Base-by-base conservation (phyloP, 2,888 invertebrate genomes). In the Electrophaes corylata region DNA sequence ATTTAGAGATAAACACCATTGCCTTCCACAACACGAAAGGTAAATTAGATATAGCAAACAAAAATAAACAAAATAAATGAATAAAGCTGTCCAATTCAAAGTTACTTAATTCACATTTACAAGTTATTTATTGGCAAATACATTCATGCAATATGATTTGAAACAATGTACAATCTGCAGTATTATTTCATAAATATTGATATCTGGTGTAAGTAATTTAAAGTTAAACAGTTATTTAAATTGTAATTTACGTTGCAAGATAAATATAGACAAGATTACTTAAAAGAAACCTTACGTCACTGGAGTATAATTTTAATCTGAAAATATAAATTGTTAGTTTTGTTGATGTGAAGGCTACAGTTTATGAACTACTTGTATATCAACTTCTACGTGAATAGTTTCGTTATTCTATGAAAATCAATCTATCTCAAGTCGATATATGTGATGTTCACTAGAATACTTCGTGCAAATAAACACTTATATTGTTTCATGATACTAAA, bases 51-150 rank as follows among this genome's bases (percentile, higher is more conserved):
- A 84, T 83, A 88, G 87, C 87, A 88, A 88, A 88, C 80, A 79
- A 85, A 88, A 78, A 60, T 65, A 79, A 75, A 70, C 71, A 76
- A 69, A 66, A 67, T 74, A 76, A 73, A 71, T 75, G 67, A 71
- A 69, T 70, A 83, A 29, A 87, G 81, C 83, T 73, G 50, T 51
- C 57, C 57, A 72, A 70, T 75, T 79, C 81, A 83, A 78, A 73
- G 79, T 80, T 79, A 79, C 69, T 80, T 76, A 74, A 69, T 70
- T 72, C 68, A 65, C 60, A 65, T 74, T 68, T 69, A 71, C 70
- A 70, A 69, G 78, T 81, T 83, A 86, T 88, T 90, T 91, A 91
- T 91, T 91, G 91, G 90, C 90, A 91, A 91, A 91, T 85, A 91
- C 90, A 87, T 88, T 86, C 88, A 90, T 88, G 90, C 90, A 78